Percentiles rank a stretch among this genome's conserved stretches.
Conservation (phyloP, 2,888 invertebrate genomes). For the Glyphotaelius pellucidus region DNA sequence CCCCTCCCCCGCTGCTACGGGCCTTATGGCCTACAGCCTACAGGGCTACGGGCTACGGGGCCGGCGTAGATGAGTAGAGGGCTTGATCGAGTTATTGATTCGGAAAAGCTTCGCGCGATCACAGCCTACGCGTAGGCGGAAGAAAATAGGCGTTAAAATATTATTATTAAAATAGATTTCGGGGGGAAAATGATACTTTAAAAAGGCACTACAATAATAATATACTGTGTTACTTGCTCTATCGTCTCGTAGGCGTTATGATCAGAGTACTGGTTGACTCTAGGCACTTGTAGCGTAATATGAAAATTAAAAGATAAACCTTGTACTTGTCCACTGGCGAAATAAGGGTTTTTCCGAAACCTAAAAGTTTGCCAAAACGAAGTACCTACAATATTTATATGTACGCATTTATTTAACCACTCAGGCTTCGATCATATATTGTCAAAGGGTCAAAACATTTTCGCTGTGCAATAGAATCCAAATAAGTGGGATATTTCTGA, state of each 20-base stretch:
- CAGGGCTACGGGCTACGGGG: not conserved
- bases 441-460: too few relatives aligned
- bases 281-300: not conserved
- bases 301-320: not conserved
- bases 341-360: too few relatives aligned
- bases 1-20: not conserved
- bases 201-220: not conserved
- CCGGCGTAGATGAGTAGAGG: not conserved
- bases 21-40: not conserved
- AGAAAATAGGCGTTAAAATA: not conserved
- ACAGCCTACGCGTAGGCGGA: not conserved
- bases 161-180: not conserved
- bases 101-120: not conserved
- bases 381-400: too few relatives aligned
- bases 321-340: too few relatives aligned
- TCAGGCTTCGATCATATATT: too few relatives aligned
- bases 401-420: too few relatives aligned
- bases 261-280: not conserved
- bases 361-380: too few relatives aligned
- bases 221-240: not conserved
- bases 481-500: too few relatives aligned
- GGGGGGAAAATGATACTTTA: not conserved
- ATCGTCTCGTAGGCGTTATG: too few relatives aligned
- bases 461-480: too few relatives aligned
- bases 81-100: not conserved